These are phyloP conservation scores for Lasioglossum calceatum DNA, from an alignment of 2,888 invertebrate genomes.

Conservation along the genomic window DNA sequence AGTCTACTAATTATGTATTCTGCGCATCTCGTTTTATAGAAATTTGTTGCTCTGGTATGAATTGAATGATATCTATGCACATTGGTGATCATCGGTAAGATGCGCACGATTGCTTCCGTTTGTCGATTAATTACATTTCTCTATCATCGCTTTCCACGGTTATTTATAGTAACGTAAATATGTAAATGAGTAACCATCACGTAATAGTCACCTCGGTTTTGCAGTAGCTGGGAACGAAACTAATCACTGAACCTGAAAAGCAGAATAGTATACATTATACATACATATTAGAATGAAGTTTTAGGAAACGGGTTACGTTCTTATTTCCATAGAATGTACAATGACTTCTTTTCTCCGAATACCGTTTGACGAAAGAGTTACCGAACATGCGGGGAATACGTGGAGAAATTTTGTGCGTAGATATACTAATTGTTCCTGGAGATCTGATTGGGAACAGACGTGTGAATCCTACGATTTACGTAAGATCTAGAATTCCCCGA, in stretches of 20 bases:
- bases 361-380: neutral
- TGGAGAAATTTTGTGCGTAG: constrained; percentile 8
- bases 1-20: too few species aligned
- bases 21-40: neutral
- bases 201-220: constrained; percentile 75
- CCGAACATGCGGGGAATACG: neutral
- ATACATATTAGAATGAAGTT: constrained; percentile 37
- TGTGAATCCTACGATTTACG: constrained; percentile 3
- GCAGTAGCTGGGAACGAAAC: constrained; percentile 75
- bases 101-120: neutral
- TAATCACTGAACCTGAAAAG: constrained; percentile 77
- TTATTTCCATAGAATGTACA: constrained; percentile 1
- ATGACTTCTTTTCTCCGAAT: neutral
- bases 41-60: neutral
- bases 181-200: constrained; percentile 16
- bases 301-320: constrained; percentile 14
- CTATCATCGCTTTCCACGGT: neutral
- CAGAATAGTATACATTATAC: constrained; percentile 46
- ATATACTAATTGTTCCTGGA: neutral
- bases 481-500: neutral
- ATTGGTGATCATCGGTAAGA: neutral
- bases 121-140: neutral
- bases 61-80: neutral
- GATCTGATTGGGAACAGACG: neutral
- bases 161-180: neutral